Base-by-base conservation (phyloP, 2,888 invertebrate species). In the Steromphala cineraria region DNA sequence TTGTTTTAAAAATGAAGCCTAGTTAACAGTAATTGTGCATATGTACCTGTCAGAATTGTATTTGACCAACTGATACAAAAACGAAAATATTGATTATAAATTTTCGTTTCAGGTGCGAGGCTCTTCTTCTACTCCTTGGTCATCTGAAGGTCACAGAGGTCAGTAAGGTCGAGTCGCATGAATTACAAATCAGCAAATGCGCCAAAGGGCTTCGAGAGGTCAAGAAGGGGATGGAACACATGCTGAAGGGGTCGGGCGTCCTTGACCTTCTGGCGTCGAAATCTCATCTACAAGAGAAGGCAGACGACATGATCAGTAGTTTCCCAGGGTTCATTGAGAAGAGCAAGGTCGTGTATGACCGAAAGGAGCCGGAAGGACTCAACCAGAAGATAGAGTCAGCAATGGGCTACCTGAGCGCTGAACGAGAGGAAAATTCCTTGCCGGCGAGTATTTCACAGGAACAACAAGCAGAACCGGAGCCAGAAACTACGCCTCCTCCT, bases 61-160 rank as follows among this genome's bases (percentile, higher is more conserved):
- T 8, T 36, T 36, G 3, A 36, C 3, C 3, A 8, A 5, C 4
- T 36, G 8, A 5, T 5, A 36, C 36, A 36, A 36, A 36, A 36
- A 36, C 8, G 36, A 36, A 36, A 36, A 5, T 36, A 36, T 36
- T 36, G 8, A 36, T 8, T 36, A 8, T 36, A 5, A 36, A 36
- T 5, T 36, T 24, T 2, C 15, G 15, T 62, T 62, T 24, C 24
- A 62, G 62, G 13, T 62, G 24, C 21, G 46, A 75, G 24, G 24
- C 52, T 7, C 24, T 75, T 21, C 53, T 75, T 15, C 24, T 46
- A 15, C 52, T 75, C 7, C 75, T 75, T 19, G 75, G 53, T 17
- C 40, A 75, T 21, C 75, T 75, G 21, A 75, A 75, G 52, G 75
- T 75, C 46, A 75, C 75, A 5, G 75, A 75, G 75, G 52, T 52